Evolutionary conservation across 2,113 vertebrate species (phyloP), one percentile per base, ranked within the genome.

Genomic region (Chinchilla lanigera): DNA sequence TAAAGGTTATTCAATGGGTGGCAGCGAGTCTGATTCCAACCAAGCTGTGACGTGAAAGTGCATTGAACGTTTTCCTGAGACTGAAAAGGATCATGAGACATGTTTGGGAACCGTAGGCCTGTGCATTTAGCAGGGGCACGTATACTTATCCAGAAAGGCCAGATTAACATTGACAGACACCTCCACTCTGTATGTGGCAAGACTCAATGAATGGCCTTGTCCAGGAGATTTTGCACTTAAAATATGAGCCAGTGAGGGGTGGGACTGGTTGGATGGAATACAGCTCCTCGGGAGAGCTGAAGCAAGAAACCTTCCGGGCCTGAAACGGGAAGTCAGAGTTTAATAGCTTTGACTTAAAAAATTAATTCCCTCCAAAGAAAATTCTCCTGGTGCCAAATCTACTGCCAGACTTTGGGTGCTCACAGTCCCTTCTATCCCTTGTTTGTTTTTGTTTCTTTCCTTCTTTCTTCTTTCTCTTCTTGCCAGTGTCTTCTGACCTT

Each of bases 301-400:
- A 98, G 54, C 80, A 92, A 98, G 67, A 78, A 26, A 82, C 38
- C 69, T 92, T 98, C 87, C 78, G 97, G 75, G 87, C 26, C 80
- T 96, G 86, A 98, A 86, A 97, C 92, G 61, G 85, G 92, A 98
- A 98, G 97, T 77, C 41, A 22, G 61, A 95, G 98, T 98, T 98
- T 98, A 96, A 97, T 97, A 85, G 7, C 13, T 97, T 98, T 97
- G 58, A 97, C 95, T 96, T 97, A 97, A 71, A 98, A 97, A 94
- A 41, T 94, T 97, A 97, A 92, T 98, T 98, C 6, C 80, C 44
- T 98, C 95, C 97, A 97, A 98, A 98, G 97, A 81, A 98, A 97
- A 92, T 96, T 91, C 95, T 90, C 95, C 96, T 97, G 71, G 84
- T 98, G 98, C 97, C 97, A 98, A 96, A 91, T 98, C 86, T 94